Conservation (phyloP, 1,140 invertebrate species). For the Pseudomyrmex gracilis region DNA sequence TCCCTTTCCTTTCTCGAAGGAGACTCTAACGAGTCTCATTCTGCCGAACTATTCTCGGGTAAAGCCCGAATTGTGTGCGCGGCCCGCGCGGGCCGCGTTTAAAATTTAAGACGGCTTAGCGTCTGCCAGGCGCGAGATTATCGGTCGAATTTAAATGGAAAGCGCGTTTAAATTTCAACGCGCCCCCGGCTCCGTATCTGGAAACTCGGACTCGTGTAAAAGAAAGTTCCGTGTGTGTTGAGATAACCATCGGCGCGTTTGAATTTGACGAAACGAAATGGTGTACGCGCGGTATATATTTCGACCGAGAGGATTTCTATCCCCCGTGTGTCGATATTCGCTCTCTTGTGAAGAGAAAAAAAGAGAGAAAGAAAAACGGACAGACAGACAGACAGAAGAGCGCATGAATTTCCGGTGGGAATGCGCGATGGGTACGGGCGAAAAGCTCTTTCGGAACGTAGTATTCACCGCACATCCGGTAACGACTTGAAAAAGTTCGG, state of each 20-base stretch:
- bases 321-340: neutral
- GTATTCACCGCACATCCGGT: conserved; percentile 6
- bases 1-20: conserved; percentile 5
- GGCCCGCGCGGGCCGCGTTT: conserved; percentile 12
- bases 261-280: conserved; percentile 2
- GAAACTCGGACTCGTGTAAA: neutral
- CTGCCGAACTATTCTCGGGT: neutral
- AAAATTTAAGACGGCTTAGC: conserved; percentile 53
- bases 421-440: neutral
- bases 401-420: conserved; percentile 31
- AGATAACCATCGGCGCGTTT: conserved; percentile 6
- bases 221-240: neutral
- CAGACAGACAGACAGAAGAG: neutral
- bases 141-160: conserved; percentile 42
- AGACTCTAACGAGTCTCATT: conserved; percentile 5
- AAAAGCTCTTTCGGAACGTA: neutral
- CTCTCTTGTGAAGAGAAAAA: no score
- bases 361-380: neutral
- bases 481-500: conserved; percentile 51
- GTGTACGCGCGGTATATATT: neutral
- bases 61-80: conserved; percentile 33
- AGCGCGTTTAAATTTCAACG: conserved; percentile 32
- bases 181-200: neutral
- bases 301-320: neutral
- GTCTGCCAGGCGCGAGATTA: conserved; percentile 39